Conservation (phyloP, 2,888 invertebrate species). For the Philhelius pedissequus region DNA sequence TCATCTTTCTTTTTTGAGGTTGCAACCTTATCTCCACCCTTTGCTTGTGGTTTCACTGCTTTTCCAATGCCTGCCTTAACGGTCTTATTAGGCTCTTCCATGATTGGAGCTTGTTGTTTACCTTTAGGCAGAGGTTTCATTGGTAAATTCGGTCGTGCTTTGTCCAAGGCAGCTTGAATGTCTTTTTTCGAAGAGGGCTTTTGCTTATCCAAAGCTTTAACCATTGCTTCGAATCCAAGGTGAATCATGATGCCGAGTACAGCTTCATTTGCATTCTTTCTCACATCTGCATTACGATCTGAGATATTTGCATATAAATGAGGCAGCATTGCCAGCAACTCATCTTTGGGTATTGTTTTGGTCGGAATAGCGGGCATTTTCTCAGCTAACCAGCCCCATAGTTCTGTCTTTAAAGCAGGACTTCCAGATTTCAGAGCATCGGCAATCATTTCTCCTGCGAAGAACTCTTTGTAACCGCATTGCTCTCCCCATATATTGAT, state of each 20-base stretch:
- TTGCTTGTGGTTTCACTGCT: conserved; percentile 63
- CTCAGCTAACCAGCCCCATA: conserved; percentile 92
- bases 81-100: conserved; percentile 80
- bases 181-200: conserved; percentile 88
- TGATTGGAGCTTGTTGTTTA: conserved; percentile 80
- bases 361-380: conserved; percentile 86
- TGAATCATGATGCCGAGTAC: conserved; percentile 96
- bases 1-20: conserved; percentile 88
- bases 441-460: conserved; percentile 93
- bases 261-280: conserved; percentile 93
- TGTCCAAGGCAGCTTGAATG: conserved; percentile 90
- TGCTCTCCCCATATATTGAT: conserved; percentile 92
- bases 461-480: conserved; percentile 88
- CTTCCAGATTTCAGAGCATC: conserved; percentile 93
- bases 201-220: conserved; percentile 78
- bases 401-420: conserved; percentile 88
- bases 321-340: conserved; percentile 88
- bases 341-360: conserved; percentile 89
- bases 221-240: conserved; percentile 84
- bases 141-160: conserved; percentile 90
- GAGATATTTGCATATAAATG: conserved; percentile 90
- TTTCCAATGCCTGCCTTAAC: conserved; percentile 73
- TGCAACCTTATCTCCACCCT: conserved; percentile 73
- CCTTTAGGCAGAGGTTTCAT: conserved; percentile 87
- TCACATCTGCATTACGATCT: conserved; percentile 94